A percentile compares a stretch with the other conserved stretches of the same genome.
phyloP scores from a whole-genome alignment of 2,888 invertebrate species.

The Macaria liturata region DNA sequence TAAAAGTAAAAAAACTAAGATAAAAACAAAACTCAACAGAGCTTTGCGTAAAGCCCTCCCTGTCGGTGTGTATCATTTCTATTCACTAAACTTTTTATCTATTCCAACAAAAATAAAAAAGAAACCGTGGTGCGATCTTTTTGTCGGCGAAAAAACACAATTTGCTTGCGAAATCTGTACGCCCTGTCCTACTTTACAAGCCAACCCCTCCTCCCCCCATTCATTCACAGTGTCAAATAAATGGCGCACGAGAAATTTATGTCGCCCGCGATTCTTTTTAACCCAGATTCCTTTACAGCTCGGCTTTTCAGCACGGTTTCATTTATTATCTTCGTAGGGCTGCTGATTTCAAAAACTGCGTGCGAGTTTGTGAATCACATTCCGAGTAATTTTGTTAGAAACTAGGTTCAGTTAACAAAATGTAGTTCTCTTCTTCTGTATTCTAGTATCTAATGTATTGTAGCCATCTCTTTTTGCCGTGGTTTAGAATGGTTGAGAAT shows the following conservation, averaged over 20 bases:
- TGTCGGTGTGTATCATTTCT: background rate
- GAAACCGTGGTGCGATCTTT: constrained; percentile 12
- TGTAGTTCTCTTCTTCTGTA: too few relatives aligned
- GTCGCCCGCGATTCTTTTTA: constrained; percentile 54
- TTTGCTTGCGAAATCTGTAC: constrained; percentile 26
- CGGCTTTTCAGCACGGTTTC: constrained; percentile 18
- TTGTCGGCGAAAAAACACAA: constrained; percentile 26
- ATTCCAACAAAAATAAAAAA: background rate
- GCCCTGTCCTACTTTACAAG: constrained; percentile 38
- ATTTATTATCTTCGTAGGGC: constrained; percentile 10
- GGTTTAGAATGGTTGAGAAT: too few relatives aligned
- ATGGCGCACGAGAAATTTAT: constrained; percentile 75
- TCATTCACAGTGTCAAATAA: constrained; percentile 65
- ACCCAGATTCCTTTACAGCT: constrained; percentile 45
- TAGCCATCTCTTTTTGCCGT: too few relatives aligned
- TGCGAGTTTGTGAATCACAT: too few relatives aligned
- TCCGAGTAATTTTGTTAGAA: too few relatives aligned
- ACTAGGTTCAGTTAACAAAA: too few relatives aligned
- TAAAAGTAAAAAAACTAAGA: too few relatives aligned
- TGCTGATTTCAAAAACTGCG: background rate
- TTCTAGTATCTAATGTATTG: too few relatives aligned
- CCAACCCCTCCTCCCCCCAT: constrained; percentile 46
- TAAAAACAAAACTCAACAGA: too few relatives aligned
- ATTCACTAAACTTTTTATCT: constrained; percentile 3
- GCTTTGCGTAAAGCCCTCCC: too few relatives aligned